Conservation (phyloP, 2,797 vertebrate species). For the Hydrocynus forskahlii region DNA sequence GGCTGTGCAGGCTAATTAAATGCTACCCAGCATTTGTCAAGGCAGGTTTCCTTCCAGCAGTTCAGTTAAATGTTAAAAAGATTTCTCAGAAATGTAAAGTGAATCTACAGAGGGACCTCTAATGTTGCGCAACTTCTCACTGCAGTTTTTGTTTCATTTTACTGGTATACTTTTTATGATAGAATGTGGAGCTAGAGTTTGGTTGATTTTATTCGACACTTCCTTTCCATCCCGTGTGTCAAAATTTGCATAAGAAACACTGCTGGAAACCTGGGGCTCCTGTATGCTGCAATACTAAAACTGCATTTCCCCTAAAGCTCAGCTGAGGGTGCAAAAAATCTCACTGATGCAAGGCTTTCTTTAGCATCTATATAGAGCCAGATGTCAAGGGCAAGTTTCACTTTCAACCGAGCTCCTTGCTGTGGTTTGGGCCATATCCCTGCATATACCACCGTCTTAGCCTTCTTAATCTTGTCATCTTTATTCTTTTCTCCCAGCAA, state of each 20-base stretch:
- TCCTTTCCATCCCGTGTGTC: not conserved
- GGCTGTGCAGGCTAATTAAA: not conserved
- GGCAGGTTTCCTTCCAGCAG: not conserved
- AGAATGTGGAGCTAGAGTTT: too few species aligned
- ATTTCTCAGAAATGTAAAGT: not conserved
- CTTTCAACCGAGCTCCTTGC: not conserved
- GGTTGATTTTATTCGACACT: too few species aligned
- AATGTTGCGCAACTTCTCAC: not conserved
- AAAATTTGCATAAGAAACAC: not conserved
- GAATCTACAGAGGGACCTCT: not conserved
- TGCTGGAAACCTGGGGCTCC: not conserved
- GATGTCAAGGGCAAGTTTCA: not conserved
- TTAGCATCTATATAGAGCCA: not conserved
- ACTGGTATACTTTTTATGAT: too few species aligned
- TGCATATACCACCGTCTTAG: not conserved
- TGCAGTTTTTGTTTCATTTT: not conserved
- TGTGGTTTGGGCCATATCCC: not conserved
- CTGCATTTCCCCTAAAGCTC: not conserved
- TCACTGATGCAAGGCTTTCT: not conserved
- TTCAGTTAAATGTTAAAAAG: not conserved
- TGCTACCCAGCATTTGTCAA: not conserved
- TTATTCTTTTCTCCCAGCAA: constrained; percentile 12
- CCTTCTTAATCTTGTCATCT: constrained; percentile 30
- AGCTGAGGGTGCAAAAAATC: not conserved
- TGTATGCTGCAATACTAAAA: not conserved